phyloP scores from a whole-genome alignment of 1,140 invertebrate species.

The Vanessa atalanta region DNA sequence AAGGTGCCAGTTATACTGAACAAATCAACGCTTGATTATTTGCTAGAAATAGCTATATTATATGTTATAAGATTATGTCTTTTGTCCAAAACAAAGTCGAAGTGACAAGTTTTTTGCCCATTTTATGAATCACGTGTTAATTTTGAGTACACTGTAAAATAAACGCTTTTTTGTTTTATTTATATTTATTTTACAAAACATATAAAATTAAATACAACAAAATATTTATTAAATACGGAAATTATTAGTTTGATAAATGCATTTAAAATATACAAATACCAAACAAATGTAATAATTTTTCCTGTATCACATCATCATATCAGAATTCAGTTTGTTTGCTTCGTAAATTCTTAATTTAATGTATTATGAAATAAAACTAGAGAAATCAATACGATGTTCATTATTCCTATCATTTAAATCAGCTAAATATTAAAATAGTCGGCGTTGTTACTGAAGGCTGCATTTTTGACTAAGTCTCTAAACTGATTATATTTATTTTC shows the following conservation, averaged over 20 bases:
- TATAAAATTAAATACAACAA: neutral
- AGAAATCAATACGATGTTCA: no score
- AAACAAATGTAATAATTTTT: no score
- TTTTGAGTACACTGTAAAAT: neutral
- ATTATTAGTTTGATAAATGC: neutral
- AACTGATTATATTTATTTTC: slow-evolving; percentile 48
- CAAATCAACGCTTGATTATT: neutral
- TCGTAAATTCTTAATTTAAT: no score
- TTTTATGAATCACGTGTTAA: neutral
- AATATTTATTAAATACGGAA: neutral
- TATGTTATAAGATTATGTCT: neutral
- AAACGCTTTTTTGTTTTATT: neutral
- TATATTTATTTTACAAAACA: neutral
- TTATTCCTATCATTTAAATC: neutral
- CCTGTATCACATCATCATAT: no score
- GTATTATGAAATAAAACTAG: neutral
- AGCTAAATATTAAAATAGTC: slow-evolving; percentile 46
- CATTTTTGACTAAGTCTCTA: slow-evolving; percentile 49
- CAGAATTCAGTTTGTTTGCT: no score
- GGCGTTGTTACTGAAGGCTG: slow-evolving; percentile 49
- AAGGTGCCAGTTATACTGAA: neutral
- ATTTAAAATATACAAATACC: neutral
- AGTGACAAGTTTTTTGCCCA: neutral
- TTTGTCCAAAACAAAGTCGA: no score
- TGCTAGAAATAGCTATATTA: neutral